A percentile compares a stretch with the other conserved stretches of the same genome.
Evolutionary conservation across 2,888 invertebrate genomes (phyloP).

Genomic region (Heliconius erato): DNA sequence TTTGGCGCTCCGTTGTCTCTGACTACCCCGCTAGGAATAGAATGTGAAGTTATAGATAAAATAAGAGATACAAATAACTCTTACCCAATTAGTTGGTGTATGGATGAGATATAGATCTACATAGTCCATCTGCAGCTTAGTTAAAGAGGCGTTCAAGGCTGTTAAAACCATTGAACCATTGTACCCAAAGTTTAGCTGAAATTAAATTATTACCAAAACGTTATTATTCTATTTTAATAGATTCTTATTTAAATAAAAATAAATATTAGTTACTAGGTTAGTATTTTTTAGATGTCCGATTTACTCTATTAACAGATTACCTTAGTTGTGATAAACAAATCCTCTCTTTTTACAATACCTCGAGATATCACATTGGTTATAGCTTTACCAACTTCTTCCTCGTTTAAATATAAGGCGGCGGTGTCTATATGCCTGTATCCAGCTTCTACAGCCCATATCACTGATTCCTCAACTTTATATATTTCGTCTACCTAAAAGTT

Average conservation of each 20-base stretch:
- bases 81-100: constrained; percentile 11
- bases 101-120: constrained; percentile 24
- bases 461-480: constrained; percentile 51
- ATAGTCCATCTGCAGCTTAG: constrained; percentile 17
- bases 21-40: too few species aligned
- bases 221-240: too few species aligned
- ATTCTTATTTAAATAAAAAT: too few species aligned
- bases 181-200: constrained; percentile 13
- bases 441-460: constrained; percentile 65
- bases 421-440: constrained; percentile 75
- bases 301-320: constrained; percentile 51
- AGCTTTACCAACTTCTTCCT: constrained; percentile 81
- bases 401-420: constrained; percentile 67
- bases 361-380: constrained; percentile 79
- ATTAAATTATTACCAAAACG: neutral
- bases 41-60: too few species aligned
- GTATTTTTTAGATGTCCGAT: neutral
- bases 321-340: constrained; percentile 73
- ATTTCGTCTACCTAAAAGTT: constrained; percentile 9
- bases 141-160: constrained; percentile 2
- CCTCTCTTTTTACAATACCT: constrained; percentile 76
- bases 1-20: too few species aligned
- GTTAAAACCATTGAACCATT: neutral
- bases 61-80: neutral
- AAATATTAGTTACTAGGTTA: neutral